Evolutionary conservation across 2,888 invertebrate species (phyloP).

Genomic region (Ophion obscuratus): DNA sequence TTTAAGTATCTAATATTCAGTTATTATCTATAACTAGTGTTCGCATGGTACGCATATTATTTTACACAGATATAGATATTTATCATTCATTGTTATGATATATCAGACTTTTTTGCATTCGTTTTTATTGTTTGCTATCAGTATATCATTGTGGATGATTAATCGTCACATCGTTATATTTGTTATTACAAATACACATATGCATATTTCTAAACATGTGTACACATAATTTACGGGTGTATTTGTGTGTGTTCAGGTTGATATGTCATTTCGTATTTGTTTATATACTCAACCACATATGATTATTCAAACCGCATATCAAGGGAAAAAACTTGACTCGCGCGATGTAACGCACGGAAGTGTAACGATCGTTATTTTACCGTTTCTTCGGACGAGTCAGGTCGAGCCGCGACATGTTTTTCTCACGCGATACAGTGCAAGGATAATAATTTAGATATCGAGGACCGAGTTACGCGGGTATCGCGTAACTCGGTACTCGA

Average conservation of each 20-base stretch:
- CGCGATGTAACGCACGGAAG: background rate
- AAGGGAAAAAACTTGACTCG: background rate
- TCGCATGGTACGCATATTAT: background rate
- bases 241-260: background rate
- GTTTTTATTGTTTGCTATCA: background rate
- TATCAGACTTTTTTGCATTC: too few relatives aligned
- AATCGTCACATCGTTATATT: background rate
- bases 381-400: background rate
- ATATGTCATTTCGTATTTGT: background rate
- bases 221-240: background rate
- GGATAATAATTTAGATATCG: too few relatives aligned
- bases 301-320: background rate
- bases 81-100: too few relatives aligned
- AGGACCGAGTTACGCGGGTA: too few relatives aligned
- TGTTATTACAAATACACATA: too few relatives aligned
- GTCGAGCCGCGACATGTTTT: background rate
- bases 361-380: background rate
- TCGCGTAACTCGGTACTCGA: too few relatives aligned
- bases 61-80: too few relatives aligned
- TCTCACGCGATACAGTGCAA: background rate
- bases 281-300: background rate
- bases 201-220: background rate
- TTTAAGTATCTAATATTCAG: too few relatives aligned
- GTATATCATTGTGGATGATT: background rate
- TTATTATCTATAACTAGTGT: too few relatives aligned